Evolutionary conservation across 2,797 vertebrate genomes (phyloP), one percentile per base, ranked within the genome.

Genomic region (Coendou prehensilis): DNA sequence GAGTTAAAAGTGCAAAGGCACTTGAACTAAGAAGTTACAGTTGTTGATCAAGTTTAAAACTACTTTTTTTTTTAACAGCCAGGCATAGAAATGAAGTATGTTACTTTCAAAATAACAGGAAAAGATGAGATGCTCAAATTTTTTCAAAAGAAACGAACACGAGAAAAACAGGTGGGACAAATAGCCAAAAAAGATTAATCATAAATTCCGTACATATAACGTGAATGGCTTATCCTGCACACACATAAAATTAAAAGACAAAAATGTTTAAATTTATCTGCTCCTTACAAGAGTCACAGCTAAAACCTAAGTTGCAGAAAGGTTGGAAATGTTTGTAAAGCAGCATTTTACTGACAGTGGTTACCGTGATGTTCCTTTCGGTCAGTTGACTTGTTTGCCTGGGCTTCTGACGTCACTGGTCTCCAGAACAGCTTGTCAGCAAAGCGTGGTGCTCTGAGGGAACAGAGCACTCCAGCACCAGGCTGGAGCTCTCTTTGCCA

Each of bases 61-160:
- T 26, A 61, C 59, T 33, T 67, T 14, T 57, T 20, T 52, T 13
- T 18, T 84, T 37, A 81, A 85, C 45, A 47, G 57, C 83, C 6
- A 63, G 5, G 6, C 45, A 26, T n/a, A 64, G 37, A 67, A 83
- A 37, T 50, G 76, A 92, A 87, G 61, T 59, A 45, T 76, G 37
- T 92, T 87, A 73, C 52, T 93, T 90, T 88, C 91, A 87, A 87
- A 57, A 28, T 82, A 91, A 93, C 30, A 64, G 45, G 22, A 71
- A 91, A 96, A 89, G 14, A 28, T 69, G 37, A 37, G 23, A 41
- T 80, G 41, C 33, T 83, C 61, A 61, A 50, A 33, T 52, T 28
- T 83, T 87, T 96, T 93, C 64, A 63, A 67, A 81, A 63, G 45
- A 83, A 67, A 86, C 18, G 76, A 91, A 71, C 54, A 56, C 30